Base-by-base conservation (phyloP, 2,888 invertebrate genomes). In the Elgonia sp. region DNA sequence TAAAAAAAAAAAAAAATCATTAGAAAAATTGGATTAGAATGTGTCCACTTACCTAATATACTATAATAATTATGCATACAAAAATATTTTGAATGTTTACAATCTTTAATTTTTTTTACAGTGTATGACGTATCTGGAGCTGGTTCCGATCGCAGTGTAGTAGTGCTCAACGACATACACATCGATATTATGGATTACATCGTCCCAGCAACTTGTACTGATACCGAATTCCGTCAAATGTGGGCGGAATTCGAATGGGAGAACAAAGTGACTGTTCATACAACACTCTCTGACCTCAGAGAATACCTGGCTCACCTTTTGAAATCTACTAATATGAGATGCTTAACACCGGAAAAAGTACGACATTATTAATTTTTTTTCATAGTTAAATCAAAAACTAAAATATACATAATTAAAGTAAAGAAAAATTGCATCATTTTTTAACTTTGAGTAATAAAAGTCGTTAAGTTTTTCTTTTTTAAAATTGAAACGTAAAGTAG, bases 231-330 rank as follows among this genome's bases (percentile, higher is more conserved):
- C 96, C 95, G 99, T 8, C 97, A 98, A 95, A 99, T 99, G 99
- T 99, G 99, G 99, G 98, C 99, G 3, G 99, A 99, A 96, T 99
- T 99, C 95, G 99, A 99, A 95, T 99, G 99, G 99, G 99, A 99
- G 95, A 99, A 99, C 95, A 99, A 99, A 96, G 99, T 98, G 60
- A 97, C 98, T 0, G 99, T 99, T 1, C 98, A 98, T 94, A 99
- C 99, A 0, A 97, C 97, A 72, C 97, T 99, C 90, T 97, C 97
- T 0, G 99, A 99, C 94, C 96, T 99, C 83, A 96, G 98, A 90
- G 98, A 98, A 90, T 99, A 99, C 95, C 96, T 99, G 80, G 97
- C 97, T 87, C 99, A 99, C 93, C 95, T 99, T 75, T 95, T 99
- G 82, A 97, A 97, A 90, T 98, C 98, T 91, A 99, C 99, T 87